Conservation (phyloP, 2,797 vertebrate species). For the Poecilia gillii region DNA sequence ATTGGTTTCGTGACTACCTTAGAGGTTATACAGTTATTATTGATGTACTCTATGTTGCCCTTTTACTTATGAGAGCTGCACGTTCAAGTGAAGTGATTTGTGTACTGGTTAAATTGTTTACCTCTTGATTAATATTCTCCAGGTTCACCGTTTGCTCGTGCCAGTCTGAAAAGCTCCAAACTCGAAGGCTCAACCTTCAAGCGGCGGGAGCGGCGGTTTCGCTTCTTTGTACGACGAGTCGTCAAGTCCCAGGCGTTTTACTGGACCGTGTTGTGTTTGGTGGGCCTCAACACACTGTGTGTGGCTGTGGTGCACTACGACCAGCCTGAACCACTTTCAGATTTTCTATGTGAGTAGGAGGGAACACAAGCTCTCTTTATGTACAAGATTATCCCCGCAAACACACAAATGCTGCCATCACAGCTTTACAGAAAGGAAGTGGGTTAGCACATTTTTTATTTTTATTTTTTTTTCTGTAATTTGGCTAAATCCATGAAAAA, state of each 20-base stretch:
- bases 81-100: not conserved
- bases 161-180: slow-evolving; percentile 96
- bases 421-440: slow-evolving; percentile 41
- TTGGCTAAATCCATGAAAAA: slow-evolving; percentile 45
- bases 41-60: not conserved
- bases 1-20: not conserved
- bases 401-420: slow-evolving; percentile 40
- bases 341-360: slow-evolving; percentile 92
- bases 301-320: slow-evolving; percentile 94
- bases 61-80: not conserved
- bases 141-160: slow-evolving; percentile 94
- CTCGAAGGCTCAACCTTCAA: slow-evolving; percentile 91
- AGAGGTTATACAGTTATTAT: not conserved
- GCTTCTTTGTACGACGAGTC: slow-evolving; percentile 91
- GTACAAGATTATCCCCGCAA: slow-evolving; percentile 35
- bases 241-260: slow-evolving; percentile 97
- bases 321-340: slow-evolving; percentile 91
- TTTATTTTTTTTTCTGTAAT: slow-evolving; percentile 26
- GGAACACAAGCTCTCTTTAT: slow-evolving; percentile 11
- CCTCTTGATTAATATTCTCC: slow-evolving; percentile 4
- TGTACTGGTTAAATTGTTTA: not conserved
- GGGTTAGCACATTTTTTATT: slow-evolving; percentile 32
- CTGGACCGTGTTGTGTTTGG: slow-evolving; percentile 94
- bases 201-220: slow-evolving; percentile 89
- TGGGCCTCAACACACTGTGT: slow-evolving; percentile 95